phyloP scores from a whole-genome alignment of 2,797 vertebrate species.

The Alcedo quadribrachys region DNA sequence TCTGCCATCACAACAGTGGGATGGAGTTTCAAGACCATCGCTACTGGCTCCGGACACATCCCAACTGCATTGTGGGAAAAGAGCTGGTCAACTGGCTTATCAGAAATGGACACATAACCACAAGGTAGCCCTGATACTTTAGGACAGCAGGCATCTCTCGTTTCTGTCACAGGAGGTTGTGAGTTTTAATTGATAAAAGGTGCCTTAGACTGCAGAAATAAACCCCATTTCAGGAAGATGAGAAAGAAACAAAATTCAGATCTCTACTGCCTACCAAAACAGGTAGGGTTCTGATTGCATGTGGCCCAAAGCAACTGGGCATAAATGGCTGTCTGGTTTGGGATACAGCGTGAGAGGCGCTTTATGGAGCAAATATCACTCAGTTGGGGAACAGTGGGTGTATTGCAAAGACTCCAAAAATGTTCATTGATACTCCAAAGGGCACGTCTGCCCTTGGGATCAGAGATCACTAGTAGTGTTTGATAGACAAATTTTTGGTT shows the following conservation, averaged over 20 bases:
- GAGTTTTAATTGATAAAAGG: neutral
- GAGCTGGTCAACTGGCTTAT: constrained; percentile 98
- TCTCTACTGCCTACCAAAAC: neutral
- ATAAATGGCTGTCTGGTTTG: neutral
- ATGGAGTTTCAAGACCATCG: constrained; percentile 99
- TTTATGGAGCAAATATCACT: neutral
- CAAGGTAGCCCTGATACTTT: constrained; percentile 80
- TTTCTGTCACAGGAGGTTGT: neutral
- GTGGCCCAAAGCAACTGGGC: neutral
- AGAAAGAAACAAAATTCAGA: neutral
- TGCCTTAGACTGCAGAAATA: neutral
- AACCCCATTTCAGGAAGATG: neutral
- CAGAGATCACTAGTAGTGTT: neutral
- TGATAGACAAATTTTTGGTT: neutral
- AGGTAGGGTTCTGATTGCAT: neutral
- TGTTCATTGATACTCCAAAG: neutral
- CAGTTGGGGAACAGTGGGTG: neutral
- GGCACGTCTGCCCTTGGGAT: neutral
- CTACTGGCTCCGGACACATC: constrained; percentile 97
- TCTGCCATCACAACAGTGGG: constrained; percentile 94
- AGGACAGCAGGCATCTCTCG: neutral
- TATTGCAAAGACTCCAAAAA: neutral
- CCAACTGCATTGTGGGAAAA: constrained; percentile 98
- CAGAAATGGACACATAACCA: constrained; percentile 94
- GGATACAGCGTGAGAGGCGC: neutral